Evolutionary conservation across 2,797 vertebrate genomes (phyloP).

Genomic region (Sebastes cheni): DNA sequence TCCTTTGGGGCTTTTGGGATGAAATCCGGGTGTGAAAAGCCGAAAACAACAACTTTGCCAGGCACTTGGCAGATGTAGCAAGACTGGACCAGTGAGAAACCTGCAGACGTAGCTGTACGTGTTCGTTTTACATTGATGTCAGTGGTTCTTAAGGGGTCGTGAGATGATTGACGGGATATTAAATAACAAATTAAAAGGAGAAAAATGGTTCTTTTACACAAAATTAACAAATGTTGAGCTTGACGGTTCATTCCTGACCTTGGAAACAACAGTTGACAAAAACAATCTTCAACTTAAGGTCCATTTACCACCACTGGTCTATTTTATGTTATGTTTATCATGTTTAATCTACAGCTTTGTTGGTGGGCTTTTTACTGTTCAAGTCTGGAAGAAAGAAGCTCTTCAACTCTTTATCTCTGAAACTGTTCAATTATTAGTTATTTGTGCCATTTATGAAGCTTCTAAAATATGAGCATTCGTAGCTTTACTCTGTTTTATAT

Average conservation of each 20-base stretch:
- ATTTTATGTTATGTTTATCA: neutral
- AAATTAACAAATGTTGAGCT: neutral
- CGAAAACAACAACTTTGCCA: neutral
- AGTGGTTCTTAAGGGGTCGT: neutral
- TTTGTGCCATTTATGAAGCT: neutral
- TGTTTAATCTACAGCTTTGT: neutral
- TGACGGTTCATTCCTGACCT: neutral
- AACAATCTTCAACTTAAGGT: neutral
- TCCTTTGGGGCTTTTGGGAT: neutral
- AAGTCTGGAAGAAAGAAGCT: neutral
- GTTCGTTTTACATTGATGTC: neutral
- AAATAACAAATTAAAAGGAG: neutral
- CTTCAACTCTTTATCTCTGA: fast-evolving
- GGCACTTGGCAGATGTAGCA: slow-evolving; percentile 14
- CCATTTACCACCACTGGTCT: neutral
- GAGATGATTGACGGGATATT: neutral
- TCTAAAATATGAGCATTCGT: neutral
- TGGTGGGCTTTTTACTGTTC: neutral
- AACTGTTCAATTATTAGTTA: neutral
- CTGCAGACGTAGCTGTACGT: neutral
- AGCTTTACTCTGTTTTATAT: neutral
- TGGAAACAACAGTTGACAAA: neutral
- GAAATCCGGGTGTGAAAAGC: neutral
- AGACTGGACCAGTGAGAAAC: neutral
- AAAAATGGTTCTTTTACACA: neutral